Percentiles rank a stretch among this genome's conserved stretches.
Evolutionary conservation across 2,797 vertebrate species (phyloP).

Genomic region (Anabas testudineus): DNA sequence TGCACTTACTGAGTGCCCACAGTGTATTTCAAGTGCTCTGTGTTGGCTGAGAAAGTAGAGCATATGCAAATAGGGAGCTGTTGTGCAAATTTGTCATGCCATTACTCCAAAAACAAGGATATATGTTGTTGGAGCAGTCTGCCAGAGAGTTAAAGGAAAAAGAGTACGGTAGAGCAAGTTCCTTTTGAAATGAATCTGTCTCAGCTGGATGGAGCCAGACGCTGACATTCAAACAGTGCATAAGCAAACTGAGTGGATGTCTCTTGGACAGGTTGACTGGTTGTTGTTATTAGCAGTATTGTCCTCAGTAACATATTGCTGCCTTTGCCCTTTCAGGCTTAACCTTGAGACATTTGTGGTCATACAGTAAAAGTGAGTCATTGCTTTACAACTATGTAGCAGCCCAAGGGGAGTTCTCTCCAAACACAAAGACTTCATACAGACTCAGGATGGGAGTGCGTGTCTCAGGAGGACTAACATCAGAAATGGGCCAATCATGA

Average conservation of each 20-base stretch:
- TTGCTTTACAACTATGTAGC: conserved; percentile 41
- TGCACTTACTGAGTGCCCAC: conserved; percentile 56
- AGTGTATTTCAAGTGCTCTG: conserved; percentile 62
- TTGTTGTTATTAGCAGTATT: conserved; percentile 17
- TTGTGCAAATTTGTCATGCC: conserved; percentile 50
- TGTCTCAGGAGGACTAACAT: conserved; percentile 53
- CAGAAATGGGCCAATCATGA: conserved; percentile 50
- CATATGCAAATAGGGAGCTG: conserved; percentile 56
- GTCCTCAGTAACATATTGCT: conserved; percentile 5
- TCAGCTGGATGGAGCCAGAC: conserved; percentile 1
- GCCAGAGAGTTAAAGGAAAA: conserved; percentile 27
- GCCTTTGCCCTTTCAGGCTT: conserved; percentile 11
- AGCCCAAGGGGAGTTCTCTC: conserved; percentile 42
- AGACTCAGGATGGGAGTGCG: conserved; percentile 52
- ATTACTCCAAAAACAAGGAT: conserved; percentile 46
- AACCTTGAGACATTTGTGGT: conserved; percentile 36
- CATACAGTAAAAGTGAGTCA: conserved; percentile 35
- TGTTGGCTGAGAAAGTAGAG: conserved; percentile 48
- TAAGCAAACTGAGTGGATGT: background rate
- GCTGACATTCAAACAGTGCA: background rate
- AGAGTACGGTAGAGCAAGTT: conserved; percentile 10
- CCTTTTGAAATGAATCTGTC: background rate
- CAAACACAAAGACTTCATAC: conserved; percentile 67
- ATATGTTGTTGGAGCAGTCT: conserved; percentile 34
- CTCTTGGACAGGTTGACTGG: background rate